Percentiles rank a stretch among this genome's conserved stretches.
Evolutionary conservation across 2,888 invertebrate species (phyloP).

Genomic region (Morpho deidamia): DNA sequence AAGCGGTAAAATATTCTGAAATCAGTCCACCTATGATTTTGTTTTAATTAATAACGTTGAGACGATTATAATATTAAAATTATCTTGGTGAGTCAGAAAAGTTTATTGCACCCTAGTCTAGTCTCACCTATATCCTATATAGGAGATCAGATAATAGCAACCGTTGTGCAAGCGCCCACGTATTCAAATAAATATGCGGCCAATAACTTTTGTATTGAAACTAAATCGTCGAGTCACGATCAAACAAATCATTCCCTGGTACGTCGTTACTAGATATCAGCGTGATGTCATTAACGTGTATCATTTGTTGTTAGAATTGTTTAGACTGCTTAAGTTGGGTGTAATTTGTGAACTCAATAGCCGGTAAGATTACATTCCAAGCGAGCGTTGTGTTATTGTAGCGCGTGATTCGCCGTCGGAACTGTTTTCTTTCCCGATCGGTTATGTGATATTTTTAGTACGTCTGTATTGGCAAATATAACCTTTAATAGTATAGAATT

Average conservation of each 20-base stretch:
- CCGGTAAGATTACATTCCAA: conserved; percentile 11
- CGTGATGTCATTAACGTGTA: conserved; percentile 33
- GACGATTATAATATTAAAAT: background rate
- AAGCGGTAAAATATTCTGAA: too few relatives aligned
- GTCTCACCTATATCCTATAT: conserved; percentile 10
- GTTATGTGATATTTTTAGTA: background rate
- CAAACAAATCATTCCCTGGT: conserved; percentile 39
- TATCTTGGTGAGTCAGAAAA: background rate
- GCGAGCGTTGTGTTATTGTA: conserved; percentile 3
- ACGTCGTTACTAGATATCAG: conserved; percentile 30
- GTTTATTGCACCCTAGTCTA: conserved; percentile 11
- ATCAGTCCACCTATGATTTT: too few relatives aligned
- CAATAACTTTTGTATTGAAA: conserved; percentile 72
- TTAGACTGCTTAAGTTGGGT: conserved; percentile 15
- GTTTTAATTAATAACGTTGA: background rate
- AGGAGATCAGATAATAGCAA: conserved; percentile 47
- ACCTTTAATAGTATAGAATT: background rate
- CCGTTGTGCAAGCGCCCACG: conserved; percentile 68
- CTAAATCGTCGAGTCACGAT: conserved; percentile 73
- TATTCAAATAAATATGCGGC: conserved; percentile 67
- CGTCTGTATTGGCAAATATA: background rate
- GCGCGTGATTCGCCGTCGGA: background rate
- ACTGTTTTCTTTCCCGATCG: conserved; percentile 3
- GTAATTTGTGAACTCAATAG: conserved; percentile 15
- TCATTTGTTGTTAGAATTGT: conserved; percentile 23